A percentile compares a stretch with the other conserved stretches of the same genome.
Evolutionary conservation across 2,888 invertebrate species (phyloP).

Genomic region (Perithous albicinctus): DNA sequence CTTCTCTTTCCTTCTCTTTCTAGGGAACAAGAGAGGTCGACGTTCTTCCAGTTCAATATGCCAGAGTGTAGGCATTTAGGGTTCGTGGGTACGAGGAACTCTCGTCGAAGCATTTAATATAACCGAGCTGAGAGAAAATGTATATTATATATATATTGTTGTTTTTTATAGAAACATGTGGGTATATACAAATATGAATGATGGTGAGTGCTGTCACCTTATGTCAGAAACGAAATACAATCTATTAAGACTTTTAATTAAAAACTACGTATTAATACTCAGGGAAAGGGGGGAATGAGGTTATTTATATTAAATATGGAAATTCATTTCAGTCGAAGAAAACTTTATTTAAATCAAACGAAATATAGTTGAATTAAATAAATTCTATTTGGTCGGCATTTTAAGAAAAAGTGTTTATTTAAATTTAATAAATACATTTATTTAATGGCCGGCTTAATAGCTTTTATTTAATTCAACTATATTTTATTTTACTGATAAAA

Average conservation of each 20-base stretch:
- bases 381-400: too few relatives aligned
- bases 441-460: too few relatives aligned
- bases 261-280: background rate
- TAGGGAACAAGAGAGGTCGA: slow-evolving; percentile 53
- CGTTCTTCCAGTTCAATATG: slow-evolving; percentile 17
- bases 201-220: slow-evolving; percentile 37
- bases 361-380: too few relatives aligned
- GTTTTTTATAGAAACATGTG: slow-evolving; percentile 31
- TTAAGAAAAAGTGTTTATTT: too few relatives aligned
- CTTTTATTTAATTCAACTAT: too few relatives aligned
- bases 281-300: too few relatives aligned
- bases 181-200: slow-evolving; percentile 43
- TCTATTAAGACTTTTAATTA: background rate
- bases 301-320: too few relatives aligned
- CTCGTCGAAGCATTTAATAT: slow-evolving; percentile 48
- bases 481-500: too few relatives aligned
- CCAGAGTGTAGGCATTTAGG: slow-evolving; percentile 20
- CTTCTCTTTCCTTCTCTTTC: slow-evolving; percentile 29
- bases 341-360: too few relatives aligned
- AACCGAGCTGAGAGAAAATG: slow-evolving; percentile 35
- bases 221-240: slow-evolving; percentile 9
- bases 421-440: too few relatives aligned
- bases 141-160: slow-evolving; percentile 46
- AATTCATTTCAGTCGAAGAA: too few relatives aligned
- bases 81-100: slow-evolving; percentile 39